Evolutionary conservation across 2,888 invertebrate genomes (phyloP).

Genomic region (Malacosoma neustria): DNA sequence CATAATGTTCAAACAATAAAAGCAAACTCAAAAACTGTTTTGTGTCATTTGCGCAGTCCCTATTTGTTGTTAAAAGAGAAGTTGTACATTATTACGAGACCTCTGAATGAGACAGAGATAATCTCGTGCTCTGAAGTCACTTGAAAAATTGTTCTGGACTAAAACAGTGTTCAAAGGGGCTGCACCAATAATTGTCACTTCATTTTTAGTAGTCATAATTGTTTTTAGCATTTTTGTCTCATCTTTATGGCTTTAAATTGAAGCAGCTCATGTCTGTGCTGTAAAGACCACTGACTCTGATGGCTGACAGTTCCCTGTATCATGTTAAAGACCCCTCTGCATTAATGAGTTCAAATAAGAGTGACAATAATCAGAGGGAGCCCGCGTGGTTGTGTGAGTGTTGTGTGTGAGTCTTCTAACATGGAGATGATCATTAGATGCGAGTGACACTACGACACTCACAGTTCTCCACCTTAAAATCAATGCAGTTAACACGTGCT

Average conservation of each 20-base stretch:
- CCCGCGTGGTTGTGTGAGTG: slow-evolving; percentile 13
- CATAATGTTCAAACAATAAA: neutral
- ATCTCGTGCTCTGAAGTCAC: too few species aligned
- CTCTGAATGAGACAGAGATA: too few species aligned
- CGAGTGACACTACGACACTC: slow-evolving; percentile 72
- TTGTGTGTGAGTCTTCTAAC: slow-evolving; percentile 65
- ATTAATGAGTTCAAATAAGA: too few species aligned
- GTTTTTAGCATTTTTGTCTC: too few species aligned
- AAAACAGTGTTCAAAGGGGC: slow-evolving; percentile 8
- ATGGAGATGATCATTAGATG: slow-evolving; percentile 60
- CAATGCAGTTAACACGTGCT: slow-evolving; percentile 76
- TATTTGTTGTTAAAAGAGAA: slow-evolving; percentile 19
- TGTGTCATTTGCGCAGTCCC: neutral
- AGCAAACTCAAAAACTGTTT: slow-evolving; percentile 2
- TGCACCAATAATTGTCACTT: neutral
- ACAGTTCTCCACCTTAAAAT: slow-evolving; percentile 77
- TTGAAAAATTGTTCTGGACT: slow-evolving; percentile 47
- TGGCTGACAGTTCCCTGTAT: too few species aligned
- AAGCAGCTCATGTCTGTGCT: neutral
- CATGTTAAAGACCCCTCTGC: too few species aligned
- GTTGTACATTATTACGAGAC: too few species aligned
- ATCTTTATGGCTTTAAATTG: too few species aligned
- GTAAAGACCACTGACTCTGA: too few species aligned
- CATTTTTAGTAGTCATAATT: too few species aligned
- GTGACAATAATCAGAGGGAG: too few species aligned